A percentile compares a stretch with the other conserved stretches of the same genome.
Evolutionary conservation across 2,888 invertebrate genomes (phyloP).

Genomic region (Erebia ligea): DNA sequence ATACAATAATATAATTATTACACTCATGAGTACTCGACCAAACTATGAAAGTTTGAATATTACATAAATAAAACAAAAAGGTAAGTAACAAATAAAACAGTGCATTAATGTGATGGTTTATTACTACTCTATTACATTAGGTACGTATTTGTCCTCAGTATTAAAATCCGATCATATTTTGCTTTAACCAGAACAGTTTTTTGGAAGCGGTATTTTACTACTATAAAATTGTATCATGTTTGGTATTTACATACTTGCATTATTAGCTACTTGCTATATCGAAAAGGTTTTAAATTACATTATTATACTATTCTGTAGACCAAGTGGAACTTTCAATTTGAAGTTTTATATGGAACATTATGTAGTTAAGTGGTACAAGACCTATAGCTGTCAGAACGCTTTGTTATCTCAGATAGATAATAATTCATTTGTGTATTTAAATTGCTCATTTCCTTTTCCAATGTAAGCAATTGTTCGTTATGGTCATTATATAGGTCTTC

Average conservation of each 20-base stretch:
- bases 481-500: conserved; percentile 87
- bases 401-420: conserved; percentile 85
- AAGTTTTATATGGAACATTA: neutral
- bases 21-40: neutral
- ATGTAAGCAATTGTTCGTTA: conserved; percentile 82
- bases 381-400: conserved; percentile 84
- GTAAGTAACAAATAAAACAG: no score
- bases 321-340: neutral
- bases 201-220: neutral
- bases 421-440: conserved; percentile 86
- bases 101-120: conserved; percentile 7
- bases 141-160: neutral
- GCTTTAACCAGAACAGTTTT: neutral
- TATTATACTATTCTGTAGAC: neutral
- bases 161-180: neutral
- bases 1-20: neutral
- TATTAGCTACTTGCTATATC: neutral
- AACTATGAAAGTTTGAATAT: neutral
- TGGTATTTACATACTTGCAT: neutral
- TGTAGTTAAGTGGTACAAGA: conserved; percentile 77
- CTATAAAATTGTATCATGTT: neutral
- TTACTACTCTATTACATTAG: neutral
- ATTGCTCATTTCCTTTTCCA: conserved; percentile 84
- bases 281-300: neutral
- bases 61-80: neutral